Evolutionary conservation across 2,888 invertebrate genomes (phyloP).

Genomic region (Mallateleia sp.): DNA sequence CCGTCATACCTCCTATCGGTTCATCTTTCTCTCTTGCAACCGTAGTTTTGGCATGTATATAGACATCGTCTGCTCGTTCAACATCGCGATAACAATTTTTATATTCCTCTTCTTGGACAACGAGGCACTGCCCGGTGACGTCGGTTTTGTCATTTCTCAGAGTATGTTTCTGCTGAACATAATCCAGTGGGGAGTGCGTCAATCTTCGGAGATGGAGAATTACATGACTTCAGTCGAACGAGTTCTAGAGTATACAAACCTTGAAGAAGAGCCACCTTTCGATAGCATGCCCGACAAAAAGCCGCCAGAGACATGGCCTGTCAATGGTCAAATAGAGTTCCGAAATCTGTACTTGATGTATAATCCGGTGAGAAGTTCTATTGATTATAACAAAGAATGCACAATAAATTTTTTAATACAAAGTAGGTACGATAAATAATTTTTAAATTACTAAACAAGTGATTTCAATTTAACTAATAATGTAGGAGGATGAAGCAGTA

Average conservation of each 20-base stretch:
- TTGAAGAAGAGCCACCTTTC: slow-evolving; percentile 92
- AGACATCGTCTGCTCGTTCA: slow-evolving; percentile 91
- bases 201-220: slow-evolving; percentile 91
- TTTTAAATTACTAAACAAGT: too few relatives aligned
- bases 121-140: slow-evolving; percentile 89
- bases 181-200: slow-evolving; percentile 93
- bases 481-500: slow-evolving; percentile 86
- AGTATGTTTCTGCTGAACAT: slow-evolving; percentile 90
- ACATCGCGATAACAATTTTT: slow-evolving; percentile 91
- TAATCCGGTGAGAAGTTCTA: slow-evolving; percentile 82
- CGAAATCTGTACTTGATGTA: slow-evolving; percentile 91
- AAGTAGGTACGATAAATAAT: too few relatives aligned
- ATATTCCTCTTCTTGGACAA: slow-evolving; percentile 91
- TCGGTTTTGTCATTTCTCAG: slow-evolving; percentile 91
- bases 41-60: slow-evolving; percentile 92
- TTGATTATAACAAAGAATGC: too few relatives aligned
- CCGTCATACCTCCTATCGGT: too few relatives aligned
- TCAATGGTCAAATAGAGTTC: slow-evolving; percentile 90
- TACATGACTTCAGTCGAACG: slow-evolving; percentile 93
- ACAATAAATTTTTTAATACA: too few relatives aligned
- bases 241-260: slow-evolving; percentile 91
- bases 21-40: slow-evolving; percentile 92
- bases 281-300: slow-evolving; percentile 86
- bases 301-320: slow-evolving; percentile 90
- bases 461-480: background rate